These are phyloP conservation scores for Melanerpes formicivorus DNA, from an alignment of 2,113 vertebrate species.

Conservation along the genomic window DNA sequence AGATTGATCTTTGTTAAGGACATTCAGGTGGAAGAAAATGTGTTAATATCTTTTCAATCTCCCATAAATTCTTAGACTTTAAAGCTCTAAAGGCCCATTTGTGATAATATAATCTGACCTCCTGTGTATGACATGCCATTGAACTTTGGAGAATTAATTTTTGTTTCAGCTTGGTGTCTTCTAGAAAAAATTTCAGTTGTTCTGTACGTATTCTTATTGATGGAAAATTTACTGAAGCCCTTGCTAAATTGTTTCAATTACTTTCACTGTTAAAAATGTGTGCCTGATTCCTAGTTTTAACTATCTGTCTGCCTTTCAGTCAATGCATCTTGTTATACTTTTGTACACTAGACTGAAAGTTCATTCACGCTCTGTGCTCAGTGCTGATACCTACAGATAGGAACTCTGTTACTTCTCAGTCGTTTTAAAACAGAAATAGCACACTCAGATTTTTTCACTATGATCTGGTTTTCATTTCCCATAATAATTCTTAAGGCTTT, in stretches of 20 bases:
- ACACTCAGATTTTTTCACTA: neutral
- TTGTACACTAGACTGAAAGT: neutral
- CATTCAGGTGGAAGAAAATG: constrained; percentile 2
- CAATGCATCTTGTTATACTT: constrained; percentile 6
- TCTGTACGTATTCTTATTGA: neutral
- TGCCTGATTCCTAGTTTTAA: neutral
- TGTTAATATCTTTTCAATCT: constrained; percentile 24
- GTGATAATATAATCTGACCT: constrained; percentile 28
- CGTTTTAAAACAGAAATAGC: neutral
- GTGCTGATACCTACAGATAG: neutral
- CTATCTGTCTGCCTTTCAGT: neutral
- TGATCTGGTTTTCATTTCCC: constrained; percentile 17
- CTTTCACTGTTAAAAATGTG: neutral
- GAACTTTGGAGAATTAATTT: neutral
- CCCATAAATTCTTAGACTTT: neutral
- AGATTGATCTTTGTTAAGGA: constrained; percentile 34
- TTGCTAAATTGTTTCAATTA: constrained; percentile 32
- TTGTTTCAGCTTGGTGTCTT: constrained; percentile 8
- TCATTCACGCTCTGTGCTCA: neutral
- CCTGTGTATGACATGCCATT: neutral
- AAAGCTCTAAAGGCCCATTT: constrained; percentile 10
- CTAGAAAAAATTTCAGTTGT: neutral
- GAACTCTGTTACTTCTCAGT: neutral
- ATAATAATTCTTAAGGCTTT: neutral
- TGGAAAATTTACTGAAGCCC: constrained; percentile 3